Conservation (phyloP, 2,113 vertebrate species). For the Sinocyclocheilus grahami region DNA sequence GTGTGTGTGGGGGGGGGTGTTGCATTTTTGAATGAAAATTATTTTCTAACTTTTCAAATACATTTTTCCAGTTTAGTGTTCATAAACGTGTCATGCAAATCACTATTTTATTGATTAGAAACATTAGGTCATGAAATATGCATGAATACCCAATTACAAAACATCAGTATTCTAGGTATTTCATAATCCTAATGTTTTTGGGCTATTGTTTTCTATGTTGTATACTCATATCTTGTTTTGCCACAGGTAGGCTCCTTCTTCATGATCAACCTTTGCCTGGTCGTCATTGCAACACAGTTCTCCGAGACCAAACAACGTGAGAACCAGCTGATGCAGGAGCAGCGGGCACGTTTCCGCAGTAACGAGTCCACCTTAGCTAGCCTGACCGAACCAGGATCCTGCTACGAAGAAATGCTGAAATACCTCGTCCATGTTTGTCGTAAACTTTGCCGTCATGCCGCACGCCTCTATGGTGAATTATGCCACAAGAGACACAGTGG, state of each 20-base stretch:
- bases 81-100: not conserved
- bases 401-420: constrained; percentile 95
- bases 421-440: constrained; percentile 89
- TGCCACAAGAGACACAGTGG: not conserved
- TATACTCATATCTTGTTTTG: not conserved
- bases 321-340: constrained; percentile 97
- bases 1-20: too few species aligned
- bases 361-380: constrained; percentile 94
- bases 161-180: too few species aligned
- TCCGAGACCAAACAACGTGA: constrained; percentile 98
- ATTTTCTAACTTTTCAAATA: too few species aligned
- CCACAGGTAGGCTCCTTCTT: constrained; percentile 96
- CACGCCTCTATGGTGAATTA: constrained; percentile 67
- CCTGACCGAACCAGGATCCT: constrained; percentile 93
- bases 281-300: constrained; percentile 98
- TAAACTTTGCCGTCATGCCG: constrained; percentile 81
- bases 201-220: not conserved
- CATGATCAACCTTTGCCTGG: constrained; percentile 99
- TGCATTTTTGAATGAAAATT: too few species aligned
- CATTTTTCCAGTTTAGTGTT: not conserved
- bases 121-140: not conserved
- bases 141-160: not conserved
- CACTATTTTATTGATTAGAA: not conserved
- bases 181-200: not conserved
- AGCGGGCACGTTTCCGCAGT: constrained; percentile 90